These are phyloP conservation scores for Sylvia borin DNA, from an alignment of 2,797 vertebrate species.

Conservation along the genomic window DNA sequence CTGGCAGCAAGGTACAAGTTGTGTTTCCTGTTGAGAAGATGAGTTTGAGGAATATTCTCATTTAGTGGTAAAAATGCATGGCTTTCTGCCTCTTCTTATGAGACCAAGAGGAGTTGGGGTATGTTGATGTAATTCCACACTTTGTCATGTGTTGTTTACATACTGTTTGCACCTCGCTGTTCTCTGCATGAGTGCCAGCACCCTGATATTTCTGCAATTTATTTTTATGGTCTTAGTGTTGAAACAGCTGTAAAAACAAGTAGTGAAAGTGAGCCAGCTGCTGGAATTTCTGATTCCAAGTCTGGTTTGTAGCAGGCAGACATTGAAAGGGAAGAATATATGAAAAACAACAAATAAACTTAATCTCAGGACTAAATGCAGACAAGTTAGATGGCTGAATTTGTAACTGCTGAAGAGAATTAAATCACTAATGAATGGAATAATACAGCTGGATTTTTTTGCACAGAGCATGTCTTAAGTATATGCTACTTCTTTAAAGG, in stretches of 20 bases:
- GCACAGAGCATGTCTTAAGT: background rate
- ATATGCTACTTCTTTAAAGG: background rate
- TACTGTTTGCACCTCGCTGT: conserved; percentile 44
- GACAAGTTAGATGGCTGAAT: background rate
- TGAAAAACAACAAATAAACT: background rate
- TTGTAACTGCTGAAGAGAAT: background rate
- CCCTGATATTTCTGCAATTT: conserved; percentile 58
- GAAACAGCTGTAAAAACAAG: conserved; percentile 64
- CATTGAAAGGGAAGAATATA: background rate
- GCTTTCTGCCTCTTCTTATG: background rate
- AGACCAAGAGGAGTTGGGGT: background rate
- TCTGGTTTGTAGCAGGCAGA: conserved; percentile 1
- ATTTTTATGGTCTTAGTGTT: conserved; percentile 60
- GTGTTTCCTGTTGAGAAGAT: conserved; percentile 34
- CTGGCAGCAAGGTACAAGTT: conserved; percentile 1
- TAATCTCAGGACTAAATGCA: background rate
- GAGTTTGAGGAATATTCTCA: conserved; percentile 2
- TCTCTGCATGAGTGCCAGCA: conserved; percentile 33
- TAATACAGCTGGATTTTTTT: background rate
- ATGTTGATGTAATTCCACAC: conserved; percentile 37
- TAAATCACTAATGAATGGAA: background rate
- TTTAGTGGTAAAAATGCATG: background rate
- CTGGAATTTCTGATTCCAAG: conserved; percentile 36
- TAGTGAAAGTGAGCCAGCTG: conserved; percentile 36
- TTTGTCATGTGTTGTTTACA: conserved; percentile 47